Base-by-base conservation (phyloP, 1,140 invertebrate species). In the Oreohelix idahoensis region DNA sequence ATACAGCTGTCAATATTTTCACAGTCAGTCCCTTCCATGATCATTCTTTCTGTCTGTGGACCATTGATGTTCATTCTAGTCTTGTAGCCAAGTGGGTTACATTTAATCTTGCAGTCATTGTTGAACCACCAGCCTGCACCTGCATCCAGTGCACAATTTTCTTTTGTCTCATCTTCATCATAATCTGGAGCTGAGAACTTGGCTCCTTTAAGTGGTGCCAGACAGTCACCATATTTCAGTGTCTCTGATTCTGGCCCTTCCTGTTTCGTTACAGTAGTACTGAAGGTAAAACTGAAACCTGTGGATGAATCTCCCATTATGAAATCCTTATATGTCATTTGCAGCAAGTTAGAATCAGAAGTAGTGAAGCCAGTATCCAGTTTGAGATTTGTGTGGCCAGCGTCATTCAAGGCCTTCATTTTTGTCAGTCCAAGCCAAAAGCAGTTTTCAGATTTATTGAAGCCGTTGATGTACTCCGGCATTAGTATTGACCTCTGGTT, bases 11-110 rank as follows among this genome's bases (percentile, higher is more conserved):
- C n/a, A 66, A 11, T 66, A 66, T 35, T 32, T 66, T 66, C 63
- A 66, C 63, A 66, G 5, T 66, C 32, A 2, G 20, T 8, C 8
- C 63, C 63, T 1, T 66, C 29, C 63, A 66, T 66, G n/a, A 66
- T 32, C 2, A 66, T 32, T 15, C 11, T 2, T 66, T 66, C 63
- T 66, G 8, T 66, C 11, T 35, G 5, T 66, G 63, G 29, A 2
- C 5, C 32, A 23, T 17, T 35, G 17, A n/a, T 1, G 32, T 35
- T 17, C 29, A 32, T 66, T 1, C 2, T 11, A 2, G 15, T 58
- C 29, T 66, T 66, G 63, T 66, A 66, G 8, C 63, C 63, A 66
- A 66, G 17, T 66, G 63, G 63, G 63, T 66, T 66, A 17, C 63
- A 66, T 10, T 17, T 2, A 29, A 29, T 32, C 1, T 66, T 32